Base-by-base conservation (phyloP, 2,113 vertebrate genomes). In the Pontoporia blainvillei region DNA sequence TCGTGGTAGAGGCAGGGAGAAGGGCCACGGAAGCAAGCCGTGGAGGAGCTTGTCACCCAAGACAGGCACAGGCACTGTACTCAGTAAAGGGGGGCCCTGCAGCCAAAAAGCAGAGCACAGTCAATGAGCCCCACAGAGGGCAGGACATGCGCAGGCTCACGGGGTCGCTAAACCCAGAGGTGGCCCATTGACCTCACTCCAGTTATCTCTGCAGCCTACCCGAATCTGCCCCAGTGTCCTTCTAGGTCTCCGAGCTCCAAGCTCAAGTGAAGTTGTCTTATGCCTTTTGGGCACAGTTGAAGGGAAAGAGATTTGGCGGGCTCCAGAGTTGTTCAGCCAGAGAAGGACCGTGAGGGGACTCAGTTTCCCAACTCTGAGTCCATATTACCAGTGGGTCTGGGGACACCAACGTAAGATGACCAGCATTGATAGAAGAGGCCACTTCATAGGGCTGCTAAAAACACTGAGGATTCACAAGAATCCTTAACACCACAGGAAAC, bases 401-500 rank as follows among this genome's bases (percentile, higher is more conserved):
- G 25, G 44, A 95, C 8, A 41, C 59, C 69, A 75, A 57, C 46
- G 44, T 6, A 29, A 25, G 54, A 76, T 5, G 54, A 54, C 14
- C 8, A 15, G 27, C 15, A 23, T 0, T 75, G 84, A 72, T 25
- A 39, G 3, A 39, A 71, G 61, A 85, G 93, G 73, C 15, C 27
- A 82, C 23, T 69, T 84, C 8, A 5, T 2, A 89, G 15, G 36
- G 36, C 49, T 73, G 78, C 94, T 90, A 44, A 71, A 81, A 96
- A 94, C 44, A 21, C 15, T 8, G 25, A 71, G 59, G 41, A 62
- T 11, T 52, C 27, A 6, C 36, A 31, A 76, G 78, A 90, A 86
- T 41, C 31, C 64, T 86, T 34, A 85, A 76, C 57, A 54, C 12
- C 79, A 29, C 61, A 89, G 95, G 67, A 91, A 73, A 91, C 23